phyloP scores from a whole-genome alignment of 2,113 vertebrate species.

The Balaeniceps rex region DNA sequence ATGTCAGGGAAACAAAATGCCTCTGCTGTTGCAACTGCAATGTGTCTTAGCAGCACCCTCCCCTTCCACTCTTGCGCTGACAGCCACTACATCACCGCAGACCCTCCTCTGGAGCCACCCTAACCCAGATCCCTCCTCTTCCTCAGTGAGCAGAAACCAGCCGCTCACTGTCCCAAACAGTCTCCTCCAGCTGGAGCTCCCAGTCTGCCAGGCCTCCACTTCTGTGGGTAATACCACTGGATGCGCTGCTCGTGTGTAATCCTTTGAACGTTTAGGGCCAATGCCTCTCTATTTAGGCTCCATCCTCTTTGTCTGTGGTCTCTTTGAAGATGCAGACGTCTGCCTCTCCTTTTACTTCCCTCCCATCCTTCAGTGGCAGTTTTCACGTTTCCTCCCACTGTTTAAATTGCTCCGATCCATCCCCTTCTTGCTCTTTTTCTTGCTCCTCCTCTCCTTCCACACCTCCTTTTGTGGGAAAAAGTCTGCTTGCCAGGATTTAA shows the following conservation, averaged over 20 bases:
- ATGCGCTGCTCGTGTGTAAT: not conserved
- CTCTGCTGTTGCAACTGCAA: not conserved
- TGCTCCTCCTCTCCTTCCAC: not conserved
- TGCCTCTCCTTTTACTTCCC: not conserved
- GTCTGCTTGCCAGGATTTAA: not conserved
- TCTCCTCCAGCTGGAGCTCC: not conserved
- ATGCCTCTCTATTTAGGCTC: not conserved
- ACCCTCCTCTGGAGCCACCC: not conserved
- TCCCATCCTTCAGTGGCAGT: not conserved
- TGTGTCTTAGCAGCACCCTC: not conserved
- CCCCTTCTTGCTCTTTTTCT: not conserved
- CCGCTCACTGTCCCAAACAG: rapidly evolving
- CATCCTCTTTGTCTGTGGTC: not conserved
- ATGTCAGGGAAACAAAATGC: not conserved
- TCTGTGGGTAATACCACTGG: not conserved
- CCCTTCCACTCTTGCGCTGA: not conserved
- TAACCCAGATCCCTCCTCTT: not conserved
- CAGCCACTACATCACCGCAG: not conserved
- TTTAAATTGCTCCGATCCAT: not conserved
- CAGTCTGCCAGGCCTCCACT: not conserved
- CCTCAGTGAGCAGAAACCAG: not conserved
- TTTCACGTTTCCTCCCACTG: not conserved
- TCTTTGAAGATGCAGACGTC: not conserved
- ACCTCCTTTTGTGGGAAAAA: not conserved
- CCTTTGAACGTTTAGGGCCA: not conserved